These are phyloP conservation scores for Cochlearius cochlearius DNA, from an alignment of 2,113 vertebrate genomes.

Conservation along the genomic window DNA sequence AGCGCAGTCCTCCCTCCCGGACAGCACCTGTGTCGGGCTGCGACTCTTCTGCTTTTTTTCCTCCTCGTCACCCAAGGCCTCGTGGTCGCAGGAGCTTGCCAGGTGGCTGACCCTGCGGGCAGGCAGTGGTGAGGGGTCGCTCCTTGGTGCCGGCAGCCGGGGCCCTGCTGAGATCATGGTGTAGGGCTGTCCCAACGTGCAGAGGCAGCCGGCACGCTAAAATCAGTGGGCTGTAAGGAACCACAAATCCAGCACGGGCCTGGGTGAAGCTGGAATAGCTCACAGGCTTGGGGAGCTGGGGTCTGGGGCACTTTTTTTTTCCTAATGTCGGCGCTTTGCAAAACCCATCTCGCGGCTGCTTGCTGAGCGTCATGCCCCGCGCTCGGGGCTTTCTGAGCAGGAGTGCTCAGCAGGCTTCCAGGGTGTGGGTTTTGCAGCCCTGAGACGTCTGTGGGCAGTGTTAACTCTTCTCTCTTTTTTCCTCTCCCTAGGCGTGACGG, in stretches of 20 bases:
- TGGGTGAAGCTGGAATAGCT: background rate
- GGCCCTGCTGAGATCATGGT: background rate
- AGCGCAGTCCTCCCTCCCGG: background rate
- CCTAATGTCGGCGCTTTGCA: background rate
- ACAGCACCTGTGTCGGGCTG: background rate
- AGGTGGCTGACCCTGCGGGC: background rate
- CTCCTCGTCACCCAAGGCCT: accelerated
- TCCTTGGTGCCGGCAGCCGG: background rate
- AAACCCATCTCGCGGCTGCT: background rate
- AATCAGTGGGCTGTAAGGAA: background rate
- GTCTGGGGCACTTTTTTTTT: background rate
- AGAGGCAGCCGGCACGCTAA: background rate
- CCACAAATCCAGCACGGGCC: background rate
- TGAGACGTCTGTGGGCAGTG: background rate
- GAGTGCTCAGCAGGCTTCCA: background rate
- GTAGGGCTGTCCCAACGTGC: background rate
- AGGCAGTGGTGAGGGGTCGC: background rate
- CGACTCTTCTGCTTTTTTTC: background rate
- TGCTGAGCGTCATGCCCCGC: background rate
- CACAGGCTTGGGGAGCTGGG: background rate
- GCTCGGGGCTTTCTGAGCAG: background rate
- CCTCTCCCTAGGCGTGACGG: slow-evolving; percentile 77
- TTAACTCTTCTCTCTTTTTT: background rate
- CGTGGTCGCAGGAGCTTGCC: background rate
- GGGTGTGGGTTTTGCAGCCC: background rate